A percentile compares a stretch with the other conserved stretches of the same genome.
Conservation (phyloP, 2,797 vertebrate genomes). For the Karalla daura region DNA sequence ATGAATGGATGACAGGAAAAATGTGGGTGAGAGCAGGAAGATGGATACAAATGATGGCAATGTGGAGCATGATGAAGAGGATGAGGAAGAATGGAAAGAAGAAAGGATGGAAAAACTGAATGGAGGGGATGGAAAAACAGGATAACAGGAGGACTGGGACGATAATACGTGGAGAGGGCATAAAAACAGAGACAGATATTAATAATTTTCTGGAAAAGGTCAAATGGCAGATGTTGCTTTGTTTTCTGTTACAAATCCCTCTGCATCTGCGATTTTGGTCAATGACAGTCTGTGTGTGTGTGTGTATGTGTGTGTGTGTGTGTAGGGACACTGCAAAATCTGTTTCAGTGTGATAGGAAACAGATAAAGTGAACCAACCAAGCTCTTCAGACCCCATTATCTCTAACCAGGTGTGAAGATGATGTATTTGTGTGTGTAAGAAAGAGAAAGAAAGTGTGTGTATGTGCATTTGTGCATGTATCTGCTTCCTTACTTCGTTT, state of each 20-base stretch:
- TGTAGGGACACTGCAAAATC: background rate
- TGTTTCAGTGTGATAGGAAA: conserved; percentile 37
- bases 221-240: conserved; percentile 16
- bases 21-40: conserved; percentile 1
- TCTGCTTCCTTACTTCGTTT: background rate
- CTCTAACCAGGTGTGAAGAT: background rate
- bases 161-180: background rate
- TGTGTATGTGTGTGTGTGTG: conserved; percentile 5
- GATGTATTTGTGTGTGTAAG: background rate
- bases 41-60: too few species aligned
- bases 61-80: background rate
- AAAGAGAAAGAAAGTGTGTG: too few species aligned
- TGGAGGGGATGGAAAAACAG: background rate
- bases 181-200: background rate
- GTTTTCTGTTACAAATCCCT: conserved; percentile 25
- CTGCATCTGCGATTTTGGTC: conserved; percentile 20
- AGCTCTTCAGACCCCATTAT: conserved; percentile 16
- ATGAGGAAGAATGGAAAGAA: background rate
- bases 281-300: conserved; percentile 1
- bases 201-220: conserved; percentile 5
- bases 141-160: background rate
- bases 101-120: background rate
- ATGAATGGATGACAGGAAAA: conserved; percentile 30
- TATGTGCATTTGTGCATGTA: background rate
- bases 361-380: conserved; percentile 29